phyloP scores from a whole-genome alignment of 1,140 invertebrate species.

The Nasonia longicornis region DNA sequence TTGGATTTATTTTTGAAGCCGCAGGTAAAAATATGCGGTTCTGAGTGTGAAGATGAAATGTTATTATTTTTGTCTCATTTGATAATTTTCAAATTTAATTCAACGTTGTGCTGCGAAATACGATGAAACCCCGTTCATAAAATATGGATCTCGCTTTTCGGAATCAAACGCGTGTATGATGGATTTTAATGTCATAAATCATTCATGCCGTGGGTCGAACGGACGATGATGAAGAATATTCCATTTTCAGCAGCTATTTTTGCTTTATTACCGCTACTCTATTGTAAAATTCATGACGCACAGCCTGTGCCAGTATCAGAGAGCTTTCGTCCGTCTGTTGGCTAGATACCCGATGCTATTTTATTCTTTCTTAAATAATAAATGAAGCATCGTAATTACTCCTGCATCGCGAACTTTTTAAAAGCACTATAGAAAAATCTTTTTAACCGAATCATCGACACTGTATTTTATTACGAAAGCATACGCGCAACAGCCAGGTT shows the following conservation, averaged over 20 bases:
- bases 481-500: too few relatives aligned
- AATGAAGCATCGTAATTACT: neutral
- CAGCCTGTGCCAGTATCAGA: too few relatives aligned
- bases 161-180: too few relatives aligned
- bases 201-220: too few relatives aligned
- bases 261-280: neutral
- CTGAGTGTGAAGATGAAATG: neutral
- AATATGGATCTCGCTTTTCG: too few relatives aligned
- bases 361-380: neutral
- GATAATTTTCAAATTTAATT: too few relatives aligned
- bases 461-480: too few relatives aligned
- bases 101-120: too few relatives aligned
- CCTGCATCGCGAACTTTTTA: neutral
- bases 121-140: too few relatives aligned
- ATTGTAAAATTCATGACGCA: neutral
- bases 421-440: neutral
- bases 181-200: too few relatives aligned
- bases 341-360: neutral
- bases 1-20: neutral
- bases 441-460: neutral
- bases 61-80: neutral
- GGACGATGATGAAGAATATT: neutral
- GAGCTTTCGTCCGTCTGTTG: too few relatives aligned
- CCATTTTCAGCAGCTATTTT: neutral
- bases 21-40: neutral